phyloP scores from a whole-genome alignment of 2,888 invertebrate genomes.

The Aplocera efformata region DNA sequence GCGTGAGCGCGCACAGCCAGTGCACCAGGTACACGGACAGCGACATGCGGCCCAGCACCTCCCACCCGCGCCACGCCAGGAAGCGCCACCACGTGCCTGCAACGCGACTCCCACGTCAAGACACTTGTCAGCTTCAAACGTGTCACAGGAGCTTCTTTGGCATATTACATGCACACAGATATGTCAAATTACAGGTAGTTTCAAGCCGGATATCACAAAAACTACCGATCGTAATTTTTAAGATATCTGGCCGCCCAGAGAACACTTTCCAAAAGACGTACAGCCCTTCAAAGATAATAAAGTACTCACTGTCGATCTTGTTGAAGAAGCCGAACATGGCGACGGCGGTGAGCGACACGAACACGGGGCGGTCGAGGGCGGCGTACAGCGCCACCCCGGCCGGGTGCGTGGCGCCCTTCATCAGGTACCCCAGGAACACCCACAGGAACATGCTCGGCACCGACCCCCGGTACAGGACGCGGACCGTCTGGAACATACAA shows the following conservation, averaged over 20 bases:
- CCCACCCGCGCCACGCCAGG: conserved; percentile 53
- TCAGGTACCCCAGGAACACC: conserved; percentile 39
- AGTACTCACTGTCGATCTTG: conserved; percentile 48
- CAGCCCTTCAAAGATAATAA: too few relatives aligned
- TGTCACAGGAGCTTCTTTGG: too few relatives aligned
- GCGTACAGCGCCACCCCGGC: conserved; percentile 38
- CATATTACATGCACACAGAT: too few relatives aligned
- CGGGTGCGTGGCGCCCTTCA: conserved; percentile 30
- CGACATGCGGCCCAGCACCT: conserved; percentile 50
- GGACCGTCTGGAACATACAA: conserved; percentile 32
- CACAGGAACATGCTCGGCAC: conserved; percentile 40
- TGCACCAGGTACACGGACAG: conserved; percentile 49
- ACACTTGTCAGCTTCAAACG: too few relatives aligned
- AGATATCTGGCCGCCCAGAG: too few relatives aligned
- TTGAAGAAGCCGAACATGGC: conserved; percentile 47
- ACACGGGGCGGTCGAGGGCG: conserved; percentile 46
- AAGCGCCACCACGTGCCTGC: conserved; percentile 45
- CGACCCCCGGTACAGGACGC: conserved; percentile 35
- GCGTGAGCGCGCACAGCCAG: conserved; percentile 42
- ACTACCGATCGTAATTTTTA: too few relatives aligned
- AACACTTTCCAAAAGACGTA: too few relatives aligned
- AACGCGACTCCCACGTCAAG: too few relatives aligned
- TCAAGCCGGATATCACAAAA: too few relatives aligned
- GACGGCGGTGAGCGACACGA: conserved; percentile 33
- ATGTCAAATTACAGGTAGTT: too few relatives aligned